Evolutionary conservation across 2,888 invertebrate species (phyloP).

Genomic region (Heteromurus nitidus): DNA sequence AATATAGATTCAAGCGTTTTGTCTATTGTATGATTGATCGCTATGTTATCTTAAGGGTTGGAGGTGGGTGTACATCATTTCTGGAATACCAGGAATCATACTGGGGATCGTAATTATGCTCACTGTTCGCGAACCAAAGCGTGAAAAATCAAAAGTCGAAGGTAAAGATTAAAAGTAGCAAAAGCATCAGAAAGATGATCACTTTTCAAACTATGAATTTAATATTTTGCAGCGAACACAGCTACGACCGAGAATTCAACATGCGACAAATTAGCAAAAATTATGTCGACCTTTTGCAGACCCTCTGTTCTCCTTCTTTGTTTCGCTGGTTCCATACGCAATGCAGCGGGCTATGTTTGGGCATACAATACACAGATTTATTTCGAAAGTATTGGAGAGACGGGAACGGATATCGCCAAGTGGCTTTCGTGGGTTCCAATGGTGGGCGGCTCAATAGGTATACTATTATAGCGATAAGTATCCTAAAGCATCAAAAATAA

Average conservation of each 20-base stretch:
- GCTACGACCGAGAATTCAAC: too few species aligned
- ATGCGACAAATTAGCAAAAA: conserved; percentile 27
- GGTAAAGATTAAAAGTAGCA: conserved; percentile 13
- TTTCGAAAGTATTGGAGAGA: conserved; percentile 75
- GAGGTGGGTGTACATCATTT: conserved; percentile 76
- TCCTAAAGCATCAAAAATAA: conserved; percentile 61
- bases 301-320: conserved; percentile 75
- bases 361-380: conserved; percentile 76
- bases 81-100: conserved; percentile 76
- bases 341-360: conserved; percentile 76
- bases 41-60: conserved; percentile 76
- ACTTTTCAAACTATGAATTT: too few species aligned
- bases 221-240: too few species aligned
- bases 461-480: too few species aligned
- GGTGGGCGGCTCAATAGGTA: conserved; percentile 75
- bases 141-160: conserved; percentile 49
- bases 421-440: conserved; percentile 76
- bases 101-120: conserved; percentile 75
- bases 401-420: conserved; percentile 74
- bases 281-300: conserved; percentile 73
- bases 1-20: too few species aligned
- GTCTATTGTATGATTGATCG: conserved; percentile 67
- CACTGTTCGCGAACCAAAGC: conserved; percentile 75
- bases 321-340: conserved; percentile 75
- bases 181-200: too few species aligned